Percentiles rank a stretch among this genome's conserved stretches.
These are phyloP conservation scores for Pardosa pseudoannulata DNA, from an alignment of 2,888 invertebrate genomes.

Conservation along the genomic window DNA sequence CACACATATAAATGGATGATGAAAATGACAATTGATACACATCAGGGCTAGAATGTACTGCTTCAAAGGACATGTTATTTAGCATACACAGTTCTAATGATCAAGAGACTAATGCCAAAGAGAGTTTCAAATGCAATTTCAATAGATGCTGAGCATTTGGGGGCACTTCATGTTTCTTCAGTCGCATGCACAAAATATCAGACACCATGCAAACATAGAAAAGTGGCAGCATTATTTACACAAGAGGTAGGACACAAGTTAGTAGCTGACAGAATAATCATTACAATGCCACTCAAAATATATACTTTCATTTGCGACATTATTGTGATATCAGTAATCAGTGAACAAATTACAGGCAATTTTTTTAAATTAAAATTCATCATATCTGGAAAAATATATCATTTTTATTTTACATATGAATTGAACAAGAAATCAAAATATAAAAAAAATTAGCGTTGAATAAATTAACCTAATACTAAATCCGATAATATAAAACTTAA, in stretches of 20 bases:
- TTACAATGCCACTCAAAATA: too few relatives aligned
- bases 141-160: slow-evolving; percentile 18
- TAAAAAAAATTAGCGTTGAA: too few relatives aligned
- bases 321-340: too few relatives aligned
- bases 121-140: slow-evolving; percentile 17
- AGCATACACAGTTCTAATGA: slow-evolving; percentile 38
- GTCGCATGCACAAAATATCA: slow-evolving; percentile 38
- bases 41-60: background rate
- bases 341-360: too few relatives aligned
- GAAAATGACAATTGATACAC: background rate
- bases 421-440: too few relatives aligned
- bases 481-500: too few relatives aligned
- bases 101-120: slow-evolving; percentile 28
- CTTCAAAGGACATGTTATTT: background rate
- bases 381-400: too few relatives aligned
- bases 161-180: slow-evolving; percentile 16
- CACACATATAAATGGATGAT: background rate
- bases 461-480: too few relatives aligned
- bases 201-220: slow-evolving; percentile 45
- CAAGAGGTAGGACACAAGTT: background rate
- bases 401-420: too few relatives aligned
- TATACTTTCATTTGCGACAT: too few relatives aligned
- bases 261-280: background rate
- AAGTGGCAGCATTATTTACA: background rate
- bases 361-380: too few relatives aligned